These are phyloP conservation scores for Labroides dimidiatus DNA, from an alignment of 2,797 vertebrate species.

Conservation along the genomic window DNA sequence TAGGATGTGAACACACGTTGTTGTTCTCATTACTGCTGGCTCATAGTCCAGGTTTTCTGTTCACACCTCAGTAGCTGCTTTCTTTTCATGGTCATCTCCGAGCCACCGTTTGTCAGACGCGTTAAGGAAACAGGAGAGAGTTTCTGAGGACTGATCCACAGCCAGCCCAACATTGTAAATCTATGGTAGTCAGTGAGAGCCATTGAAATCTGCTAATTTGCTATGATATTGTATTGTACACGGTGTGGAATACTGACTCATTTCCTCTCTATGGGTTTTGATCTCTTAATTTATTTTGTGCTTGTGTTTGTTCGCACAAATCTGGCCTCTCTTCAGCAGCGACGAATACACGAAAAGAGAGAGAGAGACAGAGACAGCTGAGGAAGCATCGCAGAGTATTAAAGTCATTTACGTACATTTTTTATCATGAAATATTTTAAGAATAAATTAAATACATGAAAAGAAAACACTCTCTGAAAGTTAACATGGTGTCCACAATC, in stretches of 20 bases:
- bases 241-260: slow-evolving; percentile 84
- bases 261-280: slow-evolving; percentile 85
- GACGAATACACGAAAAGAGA: slow-evolving; percentile 6
- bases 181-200: slow-evolving; percentile 86
- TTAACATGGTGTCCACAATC: slow-evolving; percentile 63
- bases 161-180: slow-evolving; percentile 83
- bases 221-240: slow-evolving; percentile 89
- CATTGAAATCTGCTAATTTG: slow-evolving; percentile 88
- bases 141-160: slow-evolving; percentile 75
- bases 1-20: slow-evolving; percentile 87
- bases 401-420: slow-evolving; percentile 82
- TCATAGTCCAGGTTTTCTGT: slow-evolving; percentile 87
- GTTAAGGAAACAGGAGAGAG: slow-evolving; percentile 76
- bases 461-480: slow-evolving; percentile 72
- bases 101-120: slow-evolving; percentile 81
- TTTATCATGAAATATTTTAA: slow-evolving; percentile 88
- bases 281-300: slow-evolving; percentile 83
- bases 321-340: slow-evolving; percentile 60
- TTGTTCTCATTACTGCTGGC: slow-evolving; percentile 87
- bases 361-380: slow-evolving; percentile 31
- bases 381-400: slow-evolving; percentile 60
- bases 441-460: slow-evolving; percentile 87
- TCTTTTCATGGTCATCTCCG: slow-evolving; percentile 86
- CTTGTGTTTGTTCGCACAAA: slow-evolving; percentile 83
- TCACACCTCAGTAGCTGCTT: slow-evolving; percentile 88